Evolutionary conservation across 2,888 invertebrate species (phyloP), one percentile per base, ranked within the genome.

Genomic region (Frankliniella intonsa): DNA sequence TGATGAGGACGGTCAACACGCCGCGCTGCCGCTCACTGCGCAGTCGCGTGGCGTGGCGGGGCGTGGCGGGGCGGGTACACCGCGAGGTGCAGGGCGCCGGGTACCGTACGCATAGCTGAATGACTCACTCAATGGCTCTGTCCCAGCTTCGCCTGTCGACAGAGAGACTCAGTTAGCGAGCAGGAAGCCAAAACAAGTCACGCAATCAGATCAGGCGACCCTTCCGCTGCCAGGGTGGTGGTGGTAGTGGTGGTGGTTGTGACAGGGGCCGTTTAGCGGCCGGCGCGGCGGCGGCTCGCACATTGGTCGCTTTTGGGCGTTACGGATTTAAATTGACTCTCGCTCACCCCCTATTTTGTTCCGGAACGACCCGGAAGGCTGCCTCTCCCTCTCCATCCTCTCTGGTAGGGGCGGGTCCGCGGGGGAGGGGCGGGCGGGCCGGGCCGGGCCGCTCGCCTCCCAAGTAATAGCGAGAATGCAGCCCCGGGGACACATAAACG

Each of bases 131-230:
- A 76, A 25, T 22, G 69, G 69, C 69, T 76, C 69, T 25, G 69
- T 22, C 69, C 69, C 69, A 76, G 69, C 69, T 76, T 76, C 69
- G 12, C 69, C 69, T 76, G 69, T 76, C 69, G 69, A 76, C 69
- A 76, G 22, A 76, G 19, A 25, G 69, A 76, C 69, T 8, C 22
- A 76, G 69, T 76, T 76, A 76, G 69, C 69, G 69, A 38, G 62
- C 62, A 62, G 11, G 7, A 62, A 62, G 38, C 38, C 38, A 5
- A 38, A 3, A 38, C 38, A 38, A 38, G 38, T 3, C 38, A 38
- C 38, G 38, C 38, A 38, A 38, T 38, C 38, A 38, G 38, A 38
- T 38, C 38, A 38, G 38, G 38, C 5, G 38, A 38, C 38, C 38
- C 38, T 5, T 38, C 38, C 38, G 5, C 38, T 38, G 5, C 38